Conservation (phyloP, 2,113 vertebrate species). For the Nestor notabilis region DNA sequence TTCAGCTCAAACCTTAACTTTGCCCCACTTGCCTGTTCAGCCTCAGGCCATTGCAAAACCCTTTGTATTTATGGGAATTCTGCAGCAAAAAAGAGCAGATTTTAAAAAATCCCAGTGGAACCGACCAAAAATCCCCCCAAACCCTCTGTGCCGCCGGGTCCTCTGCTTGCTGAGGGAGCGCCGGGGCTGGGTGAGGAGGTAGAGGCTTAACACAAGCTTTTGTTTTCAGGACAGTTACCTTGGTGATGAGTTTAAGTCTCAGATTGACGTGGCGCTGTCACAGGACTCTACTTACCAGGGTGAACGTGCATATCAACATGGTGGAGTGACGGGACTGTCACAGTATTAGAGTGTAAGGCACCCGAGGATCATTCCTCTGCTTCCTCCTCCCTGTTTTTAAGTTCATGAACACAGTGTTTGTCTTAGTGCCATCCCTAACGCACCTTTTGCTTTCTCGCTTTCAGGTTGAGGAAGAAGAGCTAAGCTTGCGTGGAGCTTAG, state of each 20-base stretch:
- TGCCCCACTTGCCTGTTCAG: background rate
- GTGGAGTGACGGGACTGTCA: slow-evolving; percentile 97
- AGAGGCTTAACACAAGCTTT: background rate
- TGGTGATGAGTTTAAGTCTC: slow-evolving; percentile 99
- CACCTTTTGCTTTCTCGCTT: background rate
- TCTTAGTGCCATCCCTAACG: fast-evolving
- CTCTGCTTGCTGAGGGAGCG: background rate
- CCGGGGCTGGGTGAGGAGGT: background rate
- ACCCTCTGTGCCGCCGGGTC: background rate
- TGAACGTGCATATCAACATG: slow-evolving; percentile 98
- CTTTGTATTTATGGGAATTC: background rate
- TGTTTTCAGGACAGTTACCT: slow-evolving; percentile 94
- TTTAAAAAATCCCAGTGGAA: no score
- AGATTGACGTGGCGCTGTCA: slow-evolving; percentile 98
- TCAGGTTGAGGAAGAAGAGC: slow-evolving; percentile 87
- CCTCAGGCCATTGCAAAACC: background rate
- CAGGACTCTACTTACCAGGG: slow-evolving; percentile 99
- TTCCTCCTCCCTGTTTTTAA: background rate
- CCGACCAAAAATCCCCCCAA: background rate
- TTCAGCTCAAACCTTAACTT: background rate
- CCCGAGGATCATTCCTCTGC: background rate
- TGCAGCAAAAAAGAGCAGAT: background rate
- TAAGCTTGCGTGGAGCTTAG: slow-evolving; percentile 91
- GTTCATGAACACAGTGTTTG: fast-evolving
- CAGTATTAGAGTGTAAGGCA: slow-evolving; percentile 97